These are phyloP conservation scores for Calephelis nemesis DNA, from an alignment of 1,140 invertebrate species.

Conservation along the genomic window DNA sequence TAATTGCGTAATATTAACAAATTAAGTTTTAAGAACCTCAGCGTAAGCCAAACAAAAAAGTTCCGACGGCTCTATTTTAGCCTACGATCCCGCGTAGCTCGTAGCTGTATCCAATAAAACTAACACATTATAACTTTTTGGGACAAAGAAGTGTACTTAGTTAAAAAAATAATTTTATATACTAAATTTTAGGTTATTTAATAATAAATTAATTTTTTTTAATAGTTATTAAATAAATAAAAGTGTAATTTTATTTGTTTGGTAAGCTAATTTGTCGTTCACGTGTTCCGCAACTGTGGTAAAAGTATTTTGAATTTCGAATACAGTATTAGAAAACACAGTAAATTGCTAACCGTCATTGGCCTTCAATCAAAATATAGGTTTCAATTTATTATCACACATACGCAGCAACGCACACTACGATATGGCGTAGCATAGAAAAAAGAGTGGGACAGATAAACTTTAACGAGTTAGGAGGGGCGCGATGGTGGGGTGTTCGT, in stretches of 20 bases:
- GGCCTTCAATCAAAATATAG: conserved; percentile 75
- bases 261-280: neutral
- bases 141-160: neutral
- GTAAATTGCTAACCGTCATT: conserved; percentile 44
- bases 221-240: neutral
- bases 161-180: neutral
- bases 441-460: conserved; percentile 75
- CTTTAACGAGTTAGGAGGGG: conserved; percentile 63
- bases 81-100: conserved; percentile 55
- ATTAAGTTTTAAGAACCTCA: neutral
- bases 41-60: conserved; percentile 34
- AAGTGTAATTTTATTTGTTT: neutral
- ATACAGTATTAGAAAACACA: conserved; percentile 7
- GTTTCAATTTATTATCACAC: conserved; percentile 75
- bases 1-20: neutral
- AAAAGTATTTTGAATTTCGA: neutral
- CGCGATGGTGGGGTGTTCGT: conserved; percentile 50
- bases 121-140: neutral
- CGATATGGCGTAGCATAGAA: conserved; percentile 56
- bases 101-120: conserved; percentile 31
- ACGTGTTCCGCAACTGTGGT: too few species aligned
- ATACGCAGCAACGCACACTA: conserved; percentile 57
- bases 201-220: neutral
- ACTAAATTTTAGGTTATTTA: neutral
- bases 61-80: conserved; percentile 72